Base-by-base conservation (phyloP, 2,888 invertebrate genomes). In the Neoascia interrupta region DNA sequence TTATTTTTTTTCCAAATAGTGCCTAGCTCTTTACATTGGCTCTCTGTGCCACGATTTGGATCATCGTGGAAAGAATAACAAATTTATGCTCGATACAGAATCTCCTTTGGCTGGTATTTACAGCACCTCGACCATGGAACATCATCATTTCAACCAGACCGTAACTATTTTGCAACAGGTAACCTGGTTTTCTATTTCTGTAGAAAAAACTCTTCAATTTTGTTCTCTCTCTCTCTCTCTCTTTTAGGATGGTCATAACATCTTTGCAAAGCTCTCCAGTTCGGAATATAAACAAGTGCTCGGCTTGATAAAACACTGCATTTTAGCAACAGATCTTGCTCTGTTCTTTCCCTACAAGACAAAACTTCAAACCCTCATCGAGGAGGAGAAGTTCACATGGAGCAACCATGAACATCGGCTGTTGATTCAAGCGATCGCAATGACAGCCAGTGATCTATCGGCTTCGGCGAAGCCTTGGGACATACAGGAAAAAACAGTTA, bases 91-190 rank as follows among this genome's bases (percentile, higher is more conserved):
- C 82, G 94, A 95, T 82, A 94, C 93, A 18, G 93, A 93, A 58
- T 94, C 95, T 1, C 96, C 96, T 0, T 88, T 96, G 31, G 96
- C 96, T 0, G 92, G 94, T 19, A 94, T 96, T 86, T 96, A 96
- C 87, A 93, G 94, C 26, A 96, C 96, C 0, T 95, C 95, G 0
- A 95, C 96, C 0, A 92, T 96, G 90, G 96, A 96, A 85, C 95
- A 96, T 84, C 96, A 96, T 85, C 96, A 96, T 87, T 96, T 96
- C 86, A 96, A 96, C 85, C 96, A 95, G 85, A 95, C 96, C 0
- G 94, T 96, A 21, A 94, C 94, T 10, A 96, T 96, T 81, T 89
- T 96, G 11, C 96, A 96, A 86, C 93, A 93, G 90, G 93, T 93
- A 84, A 36, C 28, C 4, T 11, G 5, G 16, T 37, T n/a, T 36